Evolutionary conservation across 2,888 invertebrate genomes (phyloP), one percentile per base, ranked within the genome.

Genomic region (Ormyrus rosae): DNA sequence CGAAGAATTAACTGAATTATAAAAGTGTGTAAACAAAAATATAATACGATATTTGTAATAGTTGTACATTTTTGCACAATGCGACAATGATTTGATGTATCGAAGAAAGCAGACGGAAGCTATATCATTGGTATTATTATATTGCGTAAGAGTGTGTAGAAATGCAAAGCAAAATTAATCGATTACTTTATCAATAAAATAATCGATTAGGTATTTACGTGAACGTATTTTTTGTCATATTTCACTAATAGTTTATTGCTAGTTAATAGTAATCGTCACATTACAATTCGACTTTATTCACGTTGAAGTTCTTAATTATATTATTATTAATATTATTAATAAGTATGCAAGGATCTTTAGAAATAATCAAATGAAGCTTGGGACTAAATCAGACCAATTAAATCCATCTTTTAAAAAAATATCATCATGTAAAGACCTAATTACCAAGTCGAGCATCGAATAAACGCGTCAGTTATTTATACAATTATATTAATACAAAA

Each of bases 51-150:
- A 86, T 86, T 87, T 86, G 85, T 89, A 86, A 88, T 88, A 86
- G 87, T 84, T 87, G 86, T 88, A 87, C 85, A 87, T 84, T 86
- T 85, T 83, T 84, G 83, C 82, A 83, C 69, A 83, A 82, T 65
- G 71, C 80, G 80, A 82, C 76, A 83, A 75, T 76, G 70, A 82
- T 74, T 73, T 50, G 64, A 75, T 68, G 53, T 56, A 45, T 68
- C 61, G 78, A 70, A 80, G 73, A 78, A 83, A 81, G 82, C 53
- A 45, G 83, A 76, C 11, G 74, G 71, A 76, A 50, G 34, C 82
- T 77, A 84, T 83, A 86, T 85, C 86, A 87, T 88, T 88, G 86
- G 86, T 88, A 88, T 89, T 86, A 87, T 86, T 86, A 86, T 86
- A 87, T 84, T 83, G 84, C 85, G 53, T 80, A 86, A 87, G 84